Conservation (phyloP, 2,797 vertebrate species). For the Garrulus glandarius region DNA sequence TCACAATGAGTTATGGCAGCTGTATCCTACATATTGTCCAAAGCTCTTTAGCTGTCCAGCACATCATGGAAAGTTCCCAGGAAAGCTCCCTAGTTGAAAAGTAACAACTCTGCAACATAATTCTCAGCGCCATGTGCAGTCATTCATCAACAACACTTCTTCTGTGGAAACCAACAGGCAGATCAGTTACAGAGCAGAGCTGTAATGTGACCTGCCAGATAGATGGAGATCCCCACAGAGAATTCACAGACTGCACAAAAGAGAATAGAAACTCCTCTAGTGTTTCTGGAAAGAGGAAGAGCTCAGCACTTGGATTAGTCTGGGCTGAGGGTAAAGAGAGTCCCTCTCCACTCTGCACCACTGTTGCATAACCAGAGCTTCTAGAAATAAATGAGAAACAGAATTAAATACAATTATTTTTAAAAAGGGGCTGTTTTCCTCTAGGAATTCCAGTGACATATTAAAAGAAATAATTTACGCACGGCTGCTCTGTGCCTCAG, state of each 20-base stretch:
- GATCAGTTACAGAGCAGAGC: conserved; percentile 64
- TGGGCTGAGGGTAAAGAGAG: conserved; percentile 1
- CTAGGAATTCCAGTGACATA: conserved; percentile 20
- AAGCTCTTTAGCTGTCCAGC: conserved; percentile 41
- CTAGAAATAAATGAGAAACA: conserved; percentile 24
- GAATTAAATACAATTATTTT: not conserved
- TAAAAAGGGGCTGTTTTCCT: not conserved
- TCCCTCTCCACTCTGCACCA: not conserved
- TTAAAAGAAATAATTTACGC: not conserved
- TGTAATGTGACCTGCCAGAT: conserved; percentile 63
- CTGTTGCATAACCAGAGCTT: not conserved
- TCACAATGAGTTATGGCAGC: conserved; percentile 55
- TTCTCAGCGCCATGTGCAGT: conserved; percentile 59
- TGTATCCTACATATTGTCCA: not conserved
- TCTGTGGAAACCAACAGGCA: conserved; percentile 41
- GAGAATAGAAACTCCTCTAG: conserved; percentile 34
- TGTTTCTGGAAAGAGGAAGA: conserved; percentile 51
- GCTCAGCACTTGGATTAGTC: not conserved
- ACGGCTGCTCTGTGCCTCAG: not conserved
- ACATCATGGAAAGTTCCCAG: conserved; percentile 52
- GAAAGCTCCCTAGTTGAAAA: conserved; percentile 63
- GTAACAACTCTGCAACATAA: conserved; percentile 64
- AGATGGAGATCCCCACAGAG: conserved; percentile 37
- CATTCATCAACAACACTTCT: conserved; percentile 69
- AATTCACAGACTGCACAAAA: conserved; percentile 39